Percentiles rank a stretch among this genome's conserved stretches.
Evolutionary conservation across 2,888 invertebrate species (phyloP).

Genomic region (Nomada flava): DNA sequence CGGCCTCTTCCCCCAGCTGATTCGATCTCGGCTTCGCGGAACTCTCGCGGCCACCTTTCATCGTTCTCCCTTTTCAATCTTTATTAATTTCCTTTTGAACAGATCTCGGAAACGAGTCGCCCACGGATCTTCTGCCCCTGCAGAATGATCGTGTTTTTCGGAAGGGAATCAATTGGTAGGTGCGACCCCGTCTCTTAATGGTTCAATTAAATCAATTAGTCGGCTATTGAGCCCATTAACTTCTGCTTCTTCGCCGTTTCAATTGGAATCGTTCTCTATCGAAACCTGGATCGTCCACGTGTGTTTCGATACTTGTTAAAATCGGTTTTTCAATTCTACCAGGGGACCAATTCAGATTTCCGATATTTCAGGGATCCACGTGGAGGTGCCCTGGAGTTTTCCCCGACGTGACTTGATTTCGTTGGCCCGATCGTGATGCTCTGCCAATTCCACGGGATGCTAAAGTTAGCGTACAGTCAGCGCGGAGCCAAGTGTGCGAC

Average conservation of each 20-base stretch:
- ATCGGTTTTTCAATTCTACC: neutral
- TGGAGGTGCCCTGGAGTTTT: slow-evolving; percentile 9
- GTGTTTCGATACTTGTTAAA: neutral
- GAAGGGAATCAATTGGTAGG: slow-evolving; percentile 13
- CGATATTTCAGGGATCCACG: neutral
- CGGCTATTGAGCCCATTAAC: slow-evolving; percentile 26
- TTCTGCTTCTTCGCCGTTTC: neutral
- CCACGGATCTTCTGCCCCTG: too few species aligned
- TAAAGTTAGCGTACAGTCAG: slow-evolving; percentile 78
- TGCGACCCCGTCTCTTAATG: slow-evolving; percentile 14
- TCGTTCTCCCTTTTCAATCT: neutral
- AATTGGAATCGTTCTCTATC: too few species aligned
- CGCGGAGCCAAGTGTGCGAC: slow-evolving; percentile 70
- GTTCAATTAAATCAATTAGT: slow-evolving; percentile 49
- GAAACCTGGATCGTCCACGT: neutral
- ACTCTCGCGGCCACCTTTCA: slow-evolving; percentile 19
- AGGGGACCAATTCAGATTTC: too few species aligned
- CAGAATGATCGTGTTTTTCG: neutral
- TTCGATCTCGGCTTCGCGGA: slow-evolving; percentile 49
- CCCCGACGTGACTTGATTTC: slow-evolving; percentile 50
- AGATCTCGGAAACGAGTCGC: too few species aligned
- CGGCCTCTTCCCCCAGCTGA: slow-evolving; percentile 12
- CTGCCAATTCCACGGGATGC: slow-evolving; percentile 77
- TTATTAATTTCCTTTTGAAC: neutral
- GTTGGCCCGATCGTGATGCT: slow-evolving; percentile 44